Base-by-base conservation (phyloP, 2,113 vertebrate genomes). In the Microtus montanus region DNA sequence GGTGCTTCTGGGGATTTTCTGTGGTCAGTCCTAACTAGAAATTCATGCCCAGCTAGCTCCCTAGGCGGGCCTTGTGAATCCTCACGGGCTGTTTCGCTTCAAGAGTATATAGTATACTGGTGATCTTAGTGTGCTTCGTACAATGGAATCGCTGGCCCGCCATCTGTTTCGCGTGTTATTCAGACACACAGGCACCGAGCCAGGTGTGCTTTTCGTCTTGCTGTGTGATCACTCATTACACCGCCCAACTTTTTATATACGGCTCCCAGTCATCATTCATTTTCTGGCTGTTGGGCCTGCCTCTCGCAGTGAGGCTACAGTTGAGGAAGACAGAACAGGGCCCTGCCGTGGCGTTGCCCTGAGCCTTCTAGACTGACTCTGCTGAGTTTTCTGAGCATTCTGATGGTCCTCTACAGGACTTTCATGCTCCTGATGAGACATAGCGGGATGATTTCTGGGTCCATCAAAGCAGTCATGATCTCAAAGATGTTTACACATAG, bases 351-450 rank as follows among this genome's bases (percentile, higher is more conserved):
- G 61, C 33, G 10, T 83, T 90, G 71, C 74, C 82, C 85, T 7
- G 3, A 92, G 84, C 33, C 87, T 91, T 96, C 49, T 90, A 52
- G 80, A 84, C 5, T 82, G 24, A 6, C 30, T 9, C 14, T 52
- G 84, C 49, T 91, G 75, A 61, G 78, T 64, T 86, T 94, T 94
- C 78, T 87, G 92, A 92, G 92, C 88, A 73, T 85, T 77, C 94
- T 92, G 19, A 90, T 83, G 75, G n/a, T 82, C 58, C 26, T 84
- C 11, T 84, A 61, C 24, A 17, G n/a, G 26, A 64, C 5, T 30
- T 84, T 41, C 20, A 19, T 41, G n/a, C 41, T 30, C 15, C 38
- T 17, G 4, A 1, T 22, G 38, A 19, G 22, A 26, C 3, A 0
- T 61, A 2, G 49, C 58, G 58, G 11, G 54, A 33, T 78, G n/a